phyloP scores from a whole-genome alignment of 2,888 invertebrate species.

The Automeris io region DNA sequence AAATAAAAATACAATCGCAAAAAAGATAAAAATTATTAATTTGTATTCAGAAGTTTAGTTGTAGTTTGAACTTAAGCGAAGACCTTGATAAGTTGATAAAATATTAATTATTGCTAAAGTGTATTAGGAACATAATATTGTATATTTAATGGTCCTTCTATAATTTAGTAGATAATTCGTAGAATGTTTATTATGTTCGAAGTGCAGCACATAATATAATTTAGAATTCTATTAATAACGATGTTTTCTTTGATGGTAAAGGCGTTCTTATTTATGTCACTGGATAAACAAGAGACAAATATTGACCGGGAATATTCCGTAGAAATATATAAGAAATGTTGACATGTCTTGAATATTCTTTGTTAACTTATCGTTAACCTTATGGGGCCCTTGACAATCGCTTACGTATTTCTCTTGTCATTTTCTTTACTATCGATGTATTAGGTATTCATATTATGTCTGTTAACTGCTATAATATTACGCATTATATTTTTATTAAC shows the following conservation, averaged over 20 bases:
- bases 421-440: not conserved
- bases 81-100: no score
- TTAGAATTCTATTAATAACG: slow-evolving; percentile 2
- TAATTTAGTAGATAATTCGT: not conserved
- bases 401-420: slow-evolving; percentile 9
- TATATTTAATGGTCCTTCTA: not conserved
- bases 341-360: slow-evolving; percentile 17
- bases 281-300: slow-evolving; percentile 1
- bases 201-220: not conserved
- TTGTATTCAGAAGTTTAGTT: no score
- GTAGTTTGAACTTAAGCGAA: no score
- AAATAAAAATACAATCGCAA: no score
- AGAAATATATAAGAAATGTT: slow-evolving; percentile 12
- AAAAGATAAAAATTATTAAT: no score
- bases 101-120: no score
- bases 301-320: slow-evolving; percentile 24
- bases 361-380: slow-evolving; percentile 35
- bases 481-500: no score
- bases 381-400: slow-evolving; percentile 7
- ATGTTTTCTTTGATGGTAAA: slow-evolving; percentile 4
- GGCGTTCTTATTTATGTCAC: slow-evolving; percentile 2
- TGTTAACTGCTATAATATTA: no score
- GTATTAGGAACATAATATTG: not conserved
- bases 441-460: not conserved
- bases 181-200: not conserved